A percentile compares a stretch with the other conserved stretches of the same genome.
Evolutionary conservation across 30 jellyfish, hydroid and myxozoan species (phyloP).

Genomic region (Hydractinia echinata): DNA sequence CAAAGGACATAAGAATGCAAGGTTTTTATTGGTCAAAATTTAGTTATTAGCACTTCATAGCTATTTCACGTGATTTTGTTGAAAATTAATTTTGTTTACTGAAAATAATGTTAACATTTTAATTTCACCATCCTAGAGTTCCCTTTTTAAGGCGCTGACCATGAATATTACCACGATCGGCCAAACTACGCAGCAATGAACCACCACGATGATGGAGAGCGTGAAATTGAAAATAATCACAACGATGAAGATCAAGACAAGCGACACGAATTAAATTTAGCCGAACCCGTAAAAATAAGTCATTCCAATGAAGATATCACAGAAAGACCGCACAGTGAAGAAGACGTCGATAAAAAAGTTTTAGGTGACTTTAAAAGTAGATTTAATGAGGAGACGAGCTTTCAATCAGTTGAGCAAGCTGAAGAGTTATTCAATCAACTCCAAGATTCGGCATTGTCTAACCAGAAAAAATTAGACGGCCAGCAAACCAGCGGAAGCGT

Average conservation of each 20-base stretch:
- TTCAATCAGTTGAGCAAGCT: slow-evolving; percentile 19
- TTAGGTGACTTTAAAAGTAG: slow-evolving; percentile 5
- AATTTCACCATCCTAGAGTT: too few relatives aligned
- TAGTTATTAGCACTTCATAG: too few relatives aligned
- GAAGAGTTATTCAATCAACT: slow-evolving; percentile 16
- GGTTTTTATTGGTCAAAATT: too few relatives aligned
- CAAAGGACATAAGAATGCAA: too few relatives aligned
- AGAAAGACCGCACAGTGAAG: slow-evolving; percentile 9
- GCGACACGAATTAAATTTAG: background rate
- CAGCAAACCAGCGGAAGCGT: slow-evolving; percentile 15
- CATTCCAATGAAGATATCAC: background rate
- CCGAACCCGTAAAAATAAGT: background rate
- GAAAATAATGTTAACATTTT: too few relatives aligned
- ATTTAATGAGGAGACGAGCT: slow-evolving; percentile 16
- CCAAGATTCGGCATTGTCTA: slow-evolving; percentile 5
- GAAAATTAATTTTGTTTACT: too few relatives aligned
- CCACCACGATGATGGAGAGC: background rate
- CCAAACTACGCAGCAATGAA: background rate
- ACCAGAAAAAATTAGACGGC: background rate
- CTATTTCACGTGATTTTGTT: too few relatives aligned
- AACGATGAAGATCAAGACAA: background rate
- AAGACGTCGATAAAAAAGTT: slow-evolving; percentile 13
- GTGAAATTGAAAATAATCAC: background rate
- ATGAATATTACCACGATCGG: background rate
- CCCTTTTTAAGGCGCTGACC: background rate